Evolutionary conservation across 2,888 invertebrate species (phyloP).

Genomic region (Spialia ferax): DNA sequence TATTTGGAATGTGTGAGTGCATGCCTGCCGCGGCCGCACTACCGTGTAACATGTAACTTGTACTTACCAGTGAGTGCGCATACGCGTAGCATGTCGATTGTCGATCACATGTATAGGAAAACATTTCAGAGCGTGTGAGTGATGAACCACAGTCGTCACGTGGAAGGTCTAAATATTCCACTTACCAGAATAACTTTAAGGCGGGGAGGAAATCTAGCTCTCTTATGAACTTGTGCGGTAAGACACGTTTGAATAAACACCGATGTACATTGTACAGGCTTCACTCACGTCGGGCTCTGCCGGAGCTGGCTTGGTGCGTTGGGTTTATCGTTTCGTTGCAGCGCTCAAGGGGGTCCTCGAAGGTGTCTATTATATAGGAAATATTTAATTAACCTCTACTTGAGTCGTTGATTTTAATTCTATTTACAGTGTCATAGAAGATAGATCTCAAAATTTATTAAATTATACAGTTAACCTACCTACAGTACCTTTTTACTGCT

Average conservation of each 20-base stretch:
- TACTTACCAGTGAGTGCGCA: constrained; percentile 44
- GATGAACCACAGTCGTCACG: constrained; percentile 92
- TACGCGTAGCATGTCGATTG: constrained; percentile 65
- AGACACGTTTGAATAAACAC: constrained; percentile 85
- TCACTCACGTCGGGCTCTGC: constrained; percentile 69
- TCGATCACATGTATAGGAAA: constrained; percentile 79
- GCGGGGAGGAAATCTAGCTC: constrained; percentile 96
- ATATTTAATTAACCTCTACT: not conserved
- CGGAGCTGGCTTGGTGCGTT: constrained; percentile 77
- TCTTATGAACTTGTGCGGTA: constrained; percentile 98
- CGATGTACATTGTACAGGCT: constrained; percentile 64
- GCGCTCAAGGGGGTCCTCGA: constrained; percentile 47
- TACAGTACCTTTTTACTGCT: too few relatives aligned
- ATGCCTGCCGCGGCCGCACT: constrained; percentile 24
- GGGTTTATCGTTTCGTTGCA: constrained; percentile 76
- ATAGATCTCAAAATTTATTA: too few relatives aligned
- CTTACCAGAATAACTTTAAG: constrained; percentile 95
- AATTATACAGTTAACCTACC: too few relatives aligned
- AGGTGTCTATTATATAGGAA: not conserved
- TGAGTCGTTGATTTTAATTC: not conserved
- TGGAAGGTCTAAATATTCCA: constrained; percentile 94
- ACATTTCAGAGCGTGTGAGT: constrained; percentile 94
- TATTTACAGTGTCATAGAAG: too few relatives aligned
- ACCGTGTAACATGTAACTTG: constrained; percentile 22
- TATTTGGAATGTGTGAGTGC: constrained; percentile 32